Evolutionary conservation across 2,113 vertebrate genomes (phyloP).

Genomic region (Cavia porcellus): DNA sequence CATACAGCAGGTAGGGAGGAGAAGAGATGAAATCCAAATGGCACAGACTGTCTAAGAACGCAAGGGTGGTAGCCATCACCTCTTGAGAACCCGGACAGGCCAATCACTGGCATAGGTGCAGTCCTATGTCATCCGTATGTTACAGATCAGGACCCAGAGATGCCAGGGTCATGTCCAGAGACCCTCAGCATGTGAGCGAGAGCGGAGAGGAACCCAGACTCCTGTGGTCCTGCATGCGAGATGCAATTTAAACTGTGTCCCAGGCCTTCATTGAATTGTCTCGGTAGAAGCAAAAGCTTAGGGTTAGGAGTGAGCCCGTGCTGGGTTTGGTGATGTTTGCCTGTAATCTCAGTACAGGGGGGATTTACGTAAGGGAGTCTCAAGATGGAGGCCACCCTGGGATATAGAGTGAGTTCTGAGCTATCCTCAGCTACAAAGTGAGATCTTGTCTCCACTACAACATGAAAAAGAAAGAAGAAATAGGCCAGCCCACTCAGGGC

Average conservation of each 20-base stretch:
- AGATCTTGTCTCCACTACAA: not conserved
- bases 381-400: not conserved
- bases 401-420: not conserved
- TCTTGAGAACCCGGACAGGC: not conserved
- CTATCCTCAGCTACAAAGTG: not conserved
- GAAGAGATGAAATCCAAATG: not conserved
- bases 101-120: not conserved
- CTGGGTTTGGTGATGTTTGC: not conserved
- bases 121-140: not conserved
- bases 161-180: not conserved
- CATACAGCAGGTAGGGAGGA: not conserved
- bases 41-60: not conserved
- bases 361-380: not conserved
- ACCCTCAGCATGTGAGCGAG: not conserved
- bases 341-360: not conserved
- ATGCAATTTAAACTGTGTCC: not conserved
- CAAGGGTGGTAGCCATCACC: not conserved
- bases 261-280: not conserved
- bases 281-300: not conserved
- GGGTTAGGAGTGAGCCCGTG: not conserved
- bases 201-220: not conserved
- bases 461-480: not conserved
- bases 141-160: not conserved
- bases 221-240: rapidly evolving
- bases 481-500: rapidly evolving